Evolutionary conservation across 2,113 vertebrate species (phyloP), one percentile per base, ranked within the genome.

Genomic region (Etheostoma spectabile): DNA sequence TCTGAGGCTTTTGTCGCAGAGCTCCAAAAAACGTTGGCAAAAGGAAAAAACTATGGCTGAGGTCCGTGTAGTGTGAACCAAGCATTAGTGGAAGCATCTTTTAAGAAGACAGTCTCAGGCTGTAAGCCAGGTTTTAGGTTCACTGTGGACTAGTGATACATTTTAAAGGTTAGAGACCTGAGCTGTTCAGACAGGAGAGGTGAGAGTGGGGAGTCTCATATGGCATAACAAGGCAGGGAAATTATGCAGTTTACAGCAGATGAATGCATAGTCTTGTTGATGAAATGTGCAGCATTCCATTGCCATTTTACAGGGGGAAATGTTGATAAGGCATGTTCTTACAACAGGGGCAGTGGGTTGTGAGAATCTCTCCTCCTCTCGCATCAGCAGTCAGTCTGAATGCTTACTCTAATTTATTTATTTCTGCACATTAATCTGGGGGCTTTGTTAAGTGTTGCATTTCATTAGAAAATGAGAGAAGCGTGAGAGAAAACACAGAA

Each of bases 261-360:
- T 63, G 70, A 73, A 86, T 24, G 35, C 16, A 4, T 10, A 45
- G 74, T 64, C 59, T 70, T 60, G 72, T 81, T 84, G 63, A 84
- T 83, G 64, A 79, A 79, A 85, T 73, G 62, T 70, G 74, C 48
- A 77, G 69, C 68, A 63, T 67, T 53, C 75, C 74, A 77, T 78
- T 86, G 86, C 88, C 82, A 83, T 86, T 89, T 86, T 82, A 74
- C 77, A 60, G 55, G 38, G 56, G 63, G 85, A 85, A 77, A 66
- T 87, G 85, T 89, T 86, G 89, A 91, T 93, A 87, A 84, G 77
- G 82, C 79, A 57, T 89, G 86, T 87, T 89, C 79, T 79, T 88
- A 84, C 52, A 83, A 72, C 78, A 49, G 74, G 87, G 87, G 82
- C 91, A 90, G 79, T 83, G 85, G 86, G 82, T 92, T 91, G 87